Conservation (phyloP, 2,888 invertebrate species). For the Sinohyriopsis cumingii region DNA sequence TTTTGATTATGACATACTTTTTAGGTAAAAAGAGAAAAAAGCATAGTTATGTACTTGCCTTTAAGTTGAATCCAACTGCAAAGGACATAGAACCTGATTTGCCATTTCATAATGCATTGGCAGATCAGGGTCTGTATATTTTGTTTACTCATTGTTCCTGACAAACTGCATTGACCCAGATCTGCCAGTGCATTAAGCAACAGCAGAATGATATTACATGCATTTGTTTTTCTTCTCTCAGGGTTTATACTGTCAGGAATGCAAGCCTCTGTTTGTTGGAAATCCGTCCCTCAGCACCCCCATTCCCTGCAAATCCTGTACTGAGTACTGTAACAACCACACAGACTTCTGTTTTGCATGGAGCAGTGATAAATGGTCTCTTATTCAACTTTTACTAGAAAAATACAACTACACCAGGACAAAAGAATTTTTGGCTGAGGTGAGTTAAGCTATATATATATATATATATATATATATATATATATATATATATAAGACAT, state of each 20-base stretch:
- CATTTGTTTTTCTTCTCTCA: constrained; percentile 66
- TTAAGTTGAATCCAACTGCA: too few relatives aligned
- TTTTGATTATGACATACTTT: too few relatives aligned
- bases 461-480: too few relatives aligned
- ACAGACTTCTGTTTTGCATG: constrained; percentile 73
- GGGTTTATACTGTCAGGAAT: constrained; percentile 93
- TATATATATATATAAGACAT: too few relatives aligned
- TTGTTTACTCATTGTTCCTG: too few relatives aligned
- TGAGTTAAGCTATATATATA: too few relatives aligned
- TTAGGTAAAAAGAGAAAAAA: neutral
- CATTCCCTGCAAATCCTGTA: constrained; percentile 89
- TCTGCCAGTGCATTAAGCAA: too few relatives aligned
- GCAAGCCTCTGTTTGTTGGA: constrained; percentile 91
- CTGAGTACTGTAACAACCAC: constrained; percentile 92
- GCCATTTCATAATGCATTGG: too few relatives aligned
- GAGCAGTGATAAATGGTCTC: constrained; percentile 13
- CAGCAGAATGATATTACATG: neutral
- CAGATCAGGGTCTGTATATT: too few relatives aligned
- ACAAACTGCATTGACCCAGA: too few relatives aligned
- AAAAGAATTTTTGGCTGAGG: constrained; percentile 15
- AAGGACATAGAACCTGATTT: too few relatives aligned
- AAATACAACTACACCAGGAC: constrained; percentile 16
- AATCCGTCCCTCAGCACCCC: constrained; percentile 82
- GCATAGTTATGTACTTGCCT: too few relatives aligned
- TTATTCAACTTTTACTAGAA: constrained; percentile 1